Evolutionary conservation across 2,888 invertebrate species (phyloP), one percentile per base, ranked within the genome.

Genomic region (Vanessa cardui): DNA sequence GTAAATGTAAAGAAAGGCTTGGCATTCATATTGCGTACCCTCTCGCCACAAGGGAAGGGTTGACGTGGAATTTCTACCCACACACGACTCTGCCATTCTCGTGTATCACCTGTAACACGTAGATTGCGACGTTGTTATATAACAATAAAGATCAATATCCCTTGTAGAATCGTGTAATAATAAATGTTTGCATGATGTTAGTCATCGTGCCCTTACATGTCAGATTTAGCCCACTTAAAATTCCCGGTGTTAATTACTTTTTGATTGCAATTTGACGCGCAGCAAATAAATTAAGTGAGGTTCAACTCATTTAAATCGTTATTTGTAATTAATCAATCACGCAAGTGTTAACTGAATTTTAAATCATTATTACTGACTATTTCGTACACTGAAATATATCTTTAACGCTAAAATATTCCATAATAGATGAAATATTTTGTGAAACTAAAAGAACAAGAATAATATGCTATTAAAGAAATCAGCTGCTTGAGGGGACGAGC

Each of bases 381-480:
- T 12, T 12, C 39, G 12, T 39, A 12, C 12, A 39, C 12, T 39
- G 39, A 39, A 33, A 39, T 12, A 12, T 3, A 39, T 39, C 2
- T n/a, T 39, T 39, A 39, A 39, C 39, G 12, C 4, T 12, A 39
- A 12, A 39, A 39, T 12, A 39, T 3, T 39, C 60, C 45, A 20
- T 60, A 5, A 4, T 21, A 59, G 26, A 26, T 60, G 62, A 60
- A 59, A 70, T 70, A 56, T 62, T 63, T 61, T 68, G 59, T 60
- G 20, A 63, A 64, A 26, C 26, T 26, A 60, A n/a, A n/a, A n/a
- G 66, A 67, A 72, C 59, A 31, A 60, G 62, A 75, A 72, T 75
- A 74, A 75, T 76, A 75, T 70, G 73, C 70, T 76, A 83, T 85
- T 80, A 85, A 85, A 83, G 83, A 79, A 86, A 89, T 88, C 89